Conservation (phyloP, 2,113 vertebrate species). For the Ptilorrhoa leucosticta region DNA sequence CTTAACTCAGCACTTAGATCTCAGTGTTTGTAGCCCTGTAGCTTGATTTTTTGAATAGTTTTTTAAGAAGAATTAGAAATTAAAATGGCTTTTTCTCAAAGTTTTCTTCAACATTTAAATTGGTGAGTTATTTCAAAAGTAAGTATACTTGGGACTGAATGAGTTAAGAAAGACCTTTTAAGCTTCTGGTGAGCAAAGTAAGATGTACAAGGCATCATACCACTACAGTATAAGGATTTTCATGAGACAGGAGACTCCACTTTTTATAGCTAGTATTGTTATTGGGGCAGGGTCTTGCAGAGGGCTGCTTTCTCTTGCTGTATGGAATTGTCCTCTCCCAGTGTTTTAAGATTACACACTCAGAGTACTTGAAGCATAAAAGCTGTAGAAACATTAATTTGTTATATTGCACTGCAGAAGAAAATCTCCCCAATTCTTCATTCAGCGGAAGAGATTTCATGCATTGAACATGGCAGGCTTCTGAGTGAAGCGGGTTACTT, state of each 20-base stretch:
- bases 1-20: neutral
- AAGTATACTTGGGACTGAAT: neutral
- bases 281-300: rapidly evolving
- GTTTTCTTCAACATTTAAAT: neutral
- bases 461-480: neutral
- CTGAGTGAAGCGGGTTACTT: neutral
- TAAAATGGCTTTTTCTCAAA: neutral
- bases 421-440: neutral
- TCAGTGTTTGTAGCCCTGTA: neutral
- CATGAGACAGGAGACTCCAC: neutral
- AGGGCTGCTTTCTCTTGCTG: neutral
- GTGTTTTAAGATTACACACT: neutral
- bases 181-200: neutral
- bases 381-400: neutral
- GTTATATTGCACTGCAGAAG: neutral
- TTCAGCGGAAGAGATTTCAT: neutral
- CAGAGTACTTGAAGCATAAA: neutral
- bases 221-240: neutral
- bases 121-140: neutral
- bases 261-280: neutral
- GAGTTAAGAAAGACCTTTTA: neutral
- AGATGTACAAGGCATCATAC: neutral
- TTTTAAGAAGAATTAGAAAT: neutral
- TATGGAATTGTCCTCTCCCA: neutral
- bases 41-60: neutral